These are phyloP conservation scores for Pelecanus crispus DNA, from an alignment of 2,113 vertebrate genomes.

Conservation along the genomic window DNA sequence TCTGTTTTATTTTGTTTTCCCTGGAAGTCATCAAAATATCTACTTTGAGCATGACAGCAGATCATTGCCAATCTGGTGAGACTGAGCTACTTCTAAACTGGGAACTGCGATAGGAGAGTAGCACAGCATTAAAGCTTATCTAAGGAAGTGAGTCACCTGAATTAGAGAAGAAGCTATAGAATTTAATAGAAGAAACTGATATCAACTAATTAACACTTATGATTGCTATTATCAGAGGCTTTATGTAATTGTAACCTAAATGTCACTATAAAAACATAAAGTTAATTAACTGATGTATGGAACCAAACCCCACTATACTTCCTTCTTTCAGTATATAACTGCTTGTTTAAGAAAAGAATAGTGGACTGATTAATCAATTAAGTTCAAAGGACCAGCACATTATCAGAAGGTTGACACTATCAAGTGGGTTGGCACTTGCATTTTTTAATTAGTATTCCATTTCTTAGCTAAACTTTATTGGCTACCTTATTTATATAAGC, in stretches of 20 bases:
- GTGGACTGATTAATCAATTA: constrained; percentile 36
- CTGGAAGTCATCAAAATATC: neutral
- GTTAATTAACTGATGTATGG: constrained; percentile 3
- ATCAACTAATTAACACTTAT: constrained; percentile 58
- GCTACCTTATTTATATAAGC: neutral
- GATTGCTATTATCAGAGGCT: constrained; percentile 25
- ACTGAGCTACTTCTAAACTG: constrained; percentile 1
- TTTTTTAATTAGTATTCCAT: neutral
- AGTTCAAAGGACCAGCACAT: constrained; percentile 37
- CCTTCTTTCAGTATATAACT: neutral
- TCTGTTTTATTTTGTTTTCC: neutral
- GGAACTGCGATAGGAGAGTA: neutral
- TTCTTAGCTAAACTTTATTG: neutral
- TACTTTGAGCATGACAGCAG: neutral
- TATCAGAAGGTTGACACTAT: neutral
- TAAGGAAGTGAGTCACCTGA: neutral
- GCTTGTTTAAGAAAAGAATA: neutral
- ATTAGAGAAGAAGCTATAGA: neutral
- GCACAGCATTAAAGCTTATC: neutral
- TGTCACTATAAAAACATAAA: neutral
- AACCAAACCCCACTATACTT: constrained; percentile 24
- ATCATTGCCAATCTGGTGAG: neutral
- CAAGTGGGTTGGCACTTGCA: neutral
- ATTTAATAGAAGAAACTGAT: neutral
- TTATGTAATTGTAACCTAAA: neutral